These are phyloP conservation scores for Hemithea aestivaria DNA, from an alignment of 2,888 invertebrate genomes.

Conservation along the genomic window DNA sequence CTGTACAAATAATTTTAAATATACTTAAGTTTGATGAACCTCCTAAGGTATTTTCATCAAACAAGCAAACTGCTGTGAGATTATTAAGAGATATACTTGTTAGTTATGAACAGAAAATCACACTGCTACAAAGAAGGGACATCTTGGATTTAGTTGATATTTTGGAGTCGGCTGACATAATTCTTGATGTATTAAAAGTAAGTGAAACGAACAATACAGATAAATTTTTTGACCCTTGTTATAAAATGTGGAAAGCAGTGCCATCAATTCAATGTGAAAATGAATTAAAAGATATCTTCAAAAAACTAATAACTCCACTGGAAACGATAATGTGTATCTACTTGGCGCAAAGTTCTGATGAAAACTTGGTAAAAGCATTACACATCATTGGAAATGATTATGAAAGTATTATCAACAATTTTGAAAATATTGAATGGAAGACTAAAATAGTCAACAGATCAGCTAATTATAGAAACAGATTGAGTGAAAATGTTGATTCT, in stretches of 20 bases:
- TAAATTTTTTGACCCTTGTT: slow-evolving; percentile 51
- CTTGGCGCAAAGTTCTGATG: slow-evolving; percentile 51
- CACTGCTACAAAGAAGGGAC: slow-evolving; percentile 56
- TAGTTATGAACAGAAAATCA: slow-evolving; percentile 60
- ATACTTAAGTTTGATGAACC: slow-evolving; percentile 28
- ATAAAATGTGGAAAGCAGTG: slow-evolving; percentile 56
- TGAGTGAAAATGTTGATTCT: slow-evolving; percentile 52
- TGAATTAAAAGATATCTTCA: slow-evolving; percentile 44
- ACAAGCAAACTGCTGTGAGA: slow-evolving; percentile 39
- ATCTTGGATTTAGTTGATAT: slow-evolving; percentile 56
- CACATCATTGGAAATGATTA: slow-evolving; percentile 48
- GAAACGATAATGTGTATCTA: slow-evolving; percentile 52
- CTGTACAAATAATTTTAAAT: slow-evolving; percentile 56
- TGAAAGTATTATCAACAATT: slow-evolving; percentile 45
- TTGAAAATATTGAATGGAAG: slow-evolving; percentile 41
- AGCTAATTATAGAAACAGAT: slow-evolving; percentile 46
- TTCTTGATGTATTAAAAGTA: slow-evolving; percentile 24
- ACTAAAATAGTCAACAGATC: slow-evolving; percentile 43
- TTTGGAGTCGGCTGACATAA: slow-evolving; percentile 51
- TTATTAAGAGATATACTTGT: slow-evolving; percentile 52
- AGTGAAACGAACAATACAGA: slow-evolving; percentile 42
- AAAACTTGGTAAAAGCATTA: slow-evolving; percentile 43
- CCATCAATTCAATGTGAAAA: slow-evolving; percentile 38
- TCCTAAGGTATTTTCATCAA: slow-evolving; percentile 6
- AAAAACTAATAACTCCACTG: slow-evolving; percentile 49